Evolutionary conservation across 2,797 vertebrate genomes (phyloP), one percentile per base, ranked within the genome.

Genomic region (Cyprinodon diabolis): DNA sequence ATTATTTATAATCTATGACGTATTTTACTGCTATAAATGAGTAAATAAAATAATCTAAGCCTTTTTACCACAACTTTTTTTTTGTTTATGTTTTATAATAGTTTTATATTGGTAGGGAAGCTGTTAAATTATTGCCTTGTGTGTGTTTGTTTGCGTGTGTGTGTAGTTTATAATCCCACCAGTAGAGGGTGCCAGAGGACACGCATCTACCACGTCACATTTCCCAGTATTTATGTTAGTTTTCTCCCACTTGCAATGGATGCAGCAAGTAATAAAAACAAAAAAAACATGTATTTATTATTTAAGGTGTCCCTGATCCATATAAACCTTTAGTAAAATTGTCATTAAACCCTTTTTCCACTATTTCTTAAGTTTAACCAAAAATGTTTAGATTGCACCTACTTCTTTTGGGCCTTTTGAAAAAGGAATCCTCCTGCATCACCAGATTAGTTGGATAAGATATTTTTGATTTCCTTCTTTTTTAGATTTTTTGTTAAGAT

Each of bases 311-410:
- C 75, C 63, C 81, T 49, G 69, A 48, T 37, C n/a, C 56, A 67
- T 77, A 81, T 82, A 71, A 78, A 71, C 78, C 79, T 77, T 69
- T 67, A 81, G 66, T 80, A 62, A 78, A 79, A 86, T 80, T 54
- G 90, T 85, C 77, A 80, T 57, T 43, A 80, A 84, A 81, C 84
- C 60, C 62, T 76, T 69, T 52, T 76, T 63, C 67, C 68, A 67
- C 65, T 69, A 58, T 74, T 79, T 77, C 67, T 69, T 74, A n/a
- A 51, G 17, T 35, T 51, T 47, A 92, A 89, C 90, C 92, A 89
- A 91, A 93, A 93, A 87, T 84, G 84, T 91, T 92, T 93, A 94
- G 86, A 88, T 87, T 94, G 93, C 91, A 90, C 91, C 85, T 86
- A 71, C 66, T 86, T 86, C 85, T 92, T 91, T 91, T 82, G 84